Conservation (phyloP, 2,888 invertebrate genomes). For the Creontiades dilutus region DNA sequence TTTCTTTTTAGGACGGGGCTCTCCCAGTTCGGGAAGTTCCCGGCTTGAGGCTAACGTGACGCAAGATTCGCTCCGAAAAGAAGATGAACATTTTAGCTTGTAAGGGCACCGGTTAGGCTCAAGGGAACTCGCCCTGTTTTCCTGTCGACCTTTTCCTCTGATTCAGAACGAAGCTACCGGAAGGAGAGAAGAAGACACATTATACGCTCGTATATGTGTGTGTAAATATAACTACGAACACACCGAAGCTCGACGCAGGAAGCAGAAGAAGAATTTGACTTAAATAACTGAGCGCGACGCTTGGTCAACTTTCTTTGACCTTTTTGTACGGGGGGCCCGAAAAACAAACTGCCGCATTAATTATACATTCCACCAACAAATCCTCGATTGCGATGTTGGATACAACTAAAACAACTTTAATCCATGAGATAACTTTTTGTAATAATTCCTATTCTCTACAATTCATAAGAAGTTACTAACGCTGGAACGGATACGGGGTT, state of each 20-base stretch:
- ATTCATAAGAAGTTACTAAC: no score
- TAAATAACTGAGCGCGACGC: not conserved
- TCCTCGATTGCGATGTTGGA: not conserved
- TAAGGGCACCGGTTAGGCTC: not conserved
- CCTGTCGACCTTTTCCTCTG: conserved; percentile 17
- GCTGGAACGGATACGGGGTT: no score
- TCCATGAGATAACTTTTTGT: no score
- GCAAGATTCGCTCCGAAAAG: not conserved
- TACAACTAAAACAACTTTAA: no score
- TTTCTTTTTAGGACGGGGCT: not conserved
- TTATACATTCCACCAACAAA: not conserved
- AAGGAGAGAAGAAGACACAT: not conserved
- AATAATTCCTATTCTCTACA: no score
- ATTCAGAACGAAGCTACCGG: not conserved
- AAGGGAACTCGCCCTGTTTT: conserved; percentile 10
- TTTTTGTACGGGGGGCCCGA: not conserved
- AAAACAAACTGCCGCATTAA: not conserved
- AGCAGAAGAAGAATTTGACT: not conserved
- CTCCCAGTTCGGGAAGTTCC: conserved; percentile 25
- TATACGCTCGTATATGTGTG: not conserved
- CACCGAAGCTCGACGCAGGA: not conserved
- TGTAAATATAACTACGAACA: not conserved
- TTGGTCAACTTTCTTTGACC: not conserved
- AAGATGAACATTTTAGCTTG: not conserved
- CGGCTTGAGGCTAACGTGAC: not conserved